A percentile compares a stretch with the other conserved stretches of the same genome.
Conservation (phyloP, 2,888 invertebrate genomes). For the Trilocha varians region DNA sequence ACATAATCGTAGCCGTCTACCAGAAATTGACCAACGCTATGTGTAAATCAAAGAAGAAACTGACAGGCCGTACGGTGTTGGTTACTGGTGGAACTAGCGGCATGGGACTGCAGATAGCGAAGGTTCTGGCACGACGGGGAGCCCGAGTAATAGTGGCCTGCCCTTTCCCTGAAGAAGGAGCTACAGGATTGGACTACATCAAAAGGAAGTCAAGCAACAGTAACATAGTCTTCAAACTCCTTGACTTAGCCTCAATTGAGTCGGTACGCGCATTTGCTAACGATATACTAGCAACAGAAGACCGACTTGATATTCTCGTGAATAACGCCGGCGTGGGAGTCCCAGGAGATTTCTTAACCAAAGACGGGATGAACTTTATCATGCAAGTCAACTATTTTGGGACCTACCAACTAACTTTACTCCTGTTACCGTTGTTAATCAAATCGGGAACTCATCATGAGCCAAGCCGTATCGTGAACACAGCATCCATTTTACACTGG, state of each 20-base stretch:
- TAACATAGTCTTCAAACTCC: conserved; percentile 78
- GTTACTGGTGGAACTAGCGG: conserved; percentile 59
- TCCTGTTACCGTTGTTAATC: conserved; percentile 85
- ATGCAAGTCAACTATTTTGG: conserved; percentile 97
- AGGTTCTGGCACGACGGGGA: conserved; percentile 51
- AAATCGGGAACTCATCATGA: conserved; percentile 64
- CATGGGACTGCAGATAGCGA: conserved; percentile 55
- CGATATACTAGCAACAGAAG: conserved; percentile 80
- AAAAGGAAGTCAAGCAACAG: conserved; percentile 77
- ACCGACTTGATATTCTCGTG: conserved; percentile 84
- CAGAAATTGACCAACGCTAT: conserved; percentile 24
- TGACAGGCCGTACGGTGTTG: conserved; percentile 23
- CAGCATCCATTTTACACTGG: conserved; percentile 83
- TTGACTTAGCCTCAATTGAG: conserved; percentile 82
- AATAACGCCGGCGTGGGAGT: conserved; percentile 90
- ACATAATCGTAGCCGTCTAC: conserved; percentile 14
- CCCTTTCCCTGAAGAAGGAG: conserved; percentile 51
- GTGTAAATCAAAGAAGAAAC: conserved; percentile 17
- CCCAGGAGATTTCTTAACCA: conserved; percentile 73
- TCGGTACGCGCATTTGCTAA: conserved; percentile 87
- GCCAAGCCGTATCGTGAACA: conserved; percentile 83
- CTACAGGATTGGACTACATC: conserved; percentile 72
- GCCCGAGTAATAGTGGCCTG: conserved; percentile 58
- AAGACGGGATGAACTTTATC: conserved; percentile 87
- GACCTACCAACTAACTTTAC: conserved; percentile 90